Evolutionary conservation across 2,797 vertebrate genomes (phyloP), one percentile per base, ranked within the genome.

Genomic region (Coregonus ussuriensis): DNA sequence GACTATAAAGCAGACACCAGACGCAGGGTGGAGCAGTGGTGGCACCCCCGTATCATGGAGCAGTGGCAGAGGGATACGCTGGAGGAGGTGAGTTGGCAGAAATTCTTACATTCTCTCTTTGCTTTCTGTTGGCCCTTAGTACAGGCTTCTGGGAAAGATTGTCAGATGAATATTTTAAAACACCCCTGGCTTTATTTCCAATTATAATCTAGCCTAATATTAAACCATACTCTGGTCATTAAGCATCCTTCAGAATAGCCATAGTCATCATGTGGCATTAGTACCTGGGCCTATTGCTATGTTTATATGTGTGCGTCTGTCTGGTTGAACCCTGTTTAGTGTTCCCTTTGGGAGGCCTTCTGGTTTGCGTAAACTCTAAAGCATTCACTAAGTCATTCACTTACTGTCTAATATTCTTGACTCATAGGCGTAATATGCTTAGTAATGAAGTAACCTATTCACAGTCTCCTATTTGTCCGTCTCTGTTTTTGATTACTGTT

Each of bases 11-110:
- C 88, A 0, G 94, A 96, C 85, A 98, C 95, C 4, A 94, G 98
- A 18, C 93, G 85, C 72, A 93, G 77, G 79, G 95, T 98, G 25
- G 97, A 99, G 87, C 91, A 84, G 51, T 97, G 96, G 96, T 99
- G 98, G 98, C 93, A 91, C 25, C 93, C 92, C 0, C 93, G 91
- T 75, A 93, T 98, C 80, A 97, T 96, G 89, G 93, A 95, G 0
- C 91, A 94, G 54, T 94, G 93, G 88, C 89, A 77, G 76, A 93
- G 72, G 81, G 88, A 90, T 25, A 83, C 88, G 4, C 86, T 92
- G 76, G 83, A 83, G 3, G 90, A 96, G 83, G 98, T 98, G 91
- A 9, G 15, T 9, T 70, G 25, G 14, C 33, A 37, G 16, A 16
- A 47, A 47, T 47, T 47, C 41, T 47, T 47, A 47, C 11, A 9